Base-by-base conservation (phyloP, 2,797 vertebrate species). In the Nothura maculosa region DNA sequence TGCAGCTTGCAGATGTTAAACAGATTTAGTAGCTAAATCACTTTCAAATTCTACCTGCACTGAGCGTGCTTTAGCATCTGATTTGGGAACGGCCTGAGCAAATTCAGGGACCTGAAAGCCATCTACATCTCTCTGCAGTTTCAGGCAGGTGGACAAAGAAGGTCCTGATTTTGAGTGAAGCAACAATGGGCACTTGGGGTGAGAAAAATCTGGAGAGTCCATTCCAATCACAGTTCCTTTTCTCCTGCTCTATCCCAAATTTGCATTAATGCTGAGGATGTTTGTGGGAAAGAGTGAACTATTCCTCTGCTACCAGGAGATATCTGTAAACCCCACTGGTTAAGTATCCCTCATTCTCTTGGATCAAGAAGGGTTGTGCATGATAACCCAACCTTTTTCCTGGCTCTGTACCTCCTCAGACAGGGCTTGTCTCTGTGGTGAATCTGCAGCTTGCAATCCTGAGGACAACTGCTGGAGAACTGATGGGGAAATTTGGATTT, bases 361-460 rank as follows among this genome's bases (percentile, higher is more conserved):
- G 47, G 32, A 81, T 86, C 78, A 34, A 54, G 32, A 70, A 76
- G 38, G 4, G 10, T n/a, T 85, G 2, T 8, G n/a, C 7, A 1
- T 47, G 58, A 5, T 9, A 78, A 36, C 20, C 38, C 32, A 62
- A 0, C 0, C 1, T 20, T 62, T 9, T 13, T 61, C 28, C 77
- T 58, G 69, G 12, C 48, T 85, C 32, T 58, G 20, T 45, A 32
- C 20, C 54, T 88, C 27, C 61, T 52, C 58, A 66, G 15, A 17
- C 0, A 4, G 18, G 24, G 3, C 32, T 0, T 3, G 22, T 80
- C 21, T 21, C 5, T 61, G 34, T 0, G 0, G 40, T 5, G 40
- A 12, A 57, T 9, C 22, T 21, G 78, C 34, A 21, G 6, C 36
- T 52, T 85, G 45, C 62, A 78, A 2, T 18, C 10, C 6, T 20